These are phyloP conservation scores for Diplosoma virens DNA, from an alignment of 23 tunicate species.

Conservation along the genomic window DNA sequence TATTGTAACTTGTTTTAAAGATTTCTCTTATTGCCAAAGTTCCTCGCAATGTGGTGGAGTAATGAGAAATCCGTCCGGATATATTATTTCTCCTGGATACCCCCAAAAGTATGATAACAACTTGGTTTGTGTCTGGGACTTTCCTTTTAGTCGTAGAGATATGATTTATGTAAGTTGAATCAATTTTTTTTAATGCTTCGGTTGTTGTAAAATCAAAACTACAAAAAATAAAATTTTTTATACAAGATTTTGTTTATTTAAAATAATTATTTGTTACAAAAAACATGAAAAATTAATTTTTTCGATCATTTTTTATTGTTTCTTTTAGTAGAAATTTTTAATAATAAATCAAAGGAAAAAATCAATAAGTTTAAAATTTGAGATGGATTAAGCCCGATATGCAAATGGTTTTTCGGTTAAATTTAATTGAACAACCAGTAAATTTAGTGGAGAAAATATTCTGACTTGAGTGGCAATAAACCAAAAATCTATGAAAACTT, in stretches of 20 bases:
- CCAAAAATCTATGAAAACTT: too few relatives aligned
- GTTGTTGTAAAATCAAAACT: neutral
- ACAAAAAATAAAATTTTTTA: neutral
- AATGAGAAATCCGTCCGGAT: neutral
- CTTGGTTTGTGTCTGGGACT: slow-evolving; percentile 52
- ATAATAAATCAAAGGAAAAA: neutral
- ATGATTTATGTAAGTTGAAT: slow-evolving; percentile 22
- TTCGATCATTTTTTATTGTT: neutral
- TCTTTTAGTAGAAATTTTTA: neutral
- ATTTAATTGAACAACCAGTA: too few relatives aligned
- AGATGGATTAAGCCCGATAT: too few relatives aligned
- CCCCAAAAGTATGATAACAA: slow-evolving; percentile 31
- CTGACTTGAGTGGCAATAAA: too few relatives aligned
- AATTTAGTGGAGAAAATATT: too few relatives aligned
- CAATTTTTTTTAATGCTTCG: neutral
- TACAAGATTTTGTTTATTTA: neutral
- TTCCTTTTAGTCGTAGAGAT: slow-evolving; percentile 39
- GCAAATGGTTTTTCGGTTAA: too few relatives aligned
- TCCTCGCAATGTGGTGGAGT: slow-evolving; percentile 46
- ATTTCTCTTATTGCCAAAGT: too few relatives aligned
- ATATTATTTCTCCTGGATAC: slow-evolving; percentile 43
- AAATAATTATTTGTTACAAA: neutral
- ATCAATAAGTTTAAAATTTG: too few relatives aligned
- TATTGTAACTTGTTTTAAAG: too few relatives aligned
- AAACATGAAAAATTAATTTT: neutral